Evolutionary conservation across 2,888 invertebrate species (phyloP).

Genomic region (Thymelicus lineola): DNA sequence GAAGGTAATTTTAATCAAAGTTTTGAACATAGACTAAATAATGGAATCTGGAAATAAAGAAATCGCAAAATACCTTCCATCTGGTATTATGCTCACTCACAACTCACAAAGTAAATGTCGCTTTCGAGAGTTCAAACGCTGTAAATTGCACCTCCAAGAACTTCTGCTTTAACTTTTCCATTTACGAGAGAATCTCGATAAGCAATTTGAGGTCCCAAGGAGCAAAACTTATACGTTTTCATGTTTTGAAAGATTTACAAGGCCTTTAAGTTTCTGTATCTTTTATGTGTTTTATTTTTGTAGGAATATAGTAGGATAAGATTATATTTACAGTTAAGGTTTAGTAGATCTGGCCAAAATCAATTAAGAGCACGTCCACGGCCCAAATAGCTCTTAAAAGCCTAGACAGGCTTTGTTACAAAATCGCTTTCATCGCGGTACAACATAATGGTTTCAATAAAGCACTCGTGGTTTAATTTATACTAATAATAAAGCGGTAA

Average conservation of each 20-base stretch:
- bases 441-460: conserved; percentile 1
- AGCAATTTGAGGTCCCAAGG: neutral
- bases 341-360: neutral
- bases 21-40: too few species aligned
- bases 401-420: conserved; percentile 1
- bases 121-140: neutral
- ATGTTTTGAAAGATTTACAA: neutral
- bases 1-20: too few species aligned
- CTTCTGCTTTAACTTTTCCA: neutral
- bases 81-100: too few species aligned
- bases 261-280: neutral
- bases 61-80: too few species aligned
- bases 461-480: too few species aligned
- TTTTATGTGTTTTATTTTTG: too few species aligned
- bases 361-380: conserved; percentile 15
- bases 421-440: conserved; percentile 13
- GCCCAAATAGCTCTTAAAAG: conserved; percentile 12
- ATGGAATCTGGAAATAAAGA: too few species aligned
- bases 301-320: too few species aligned
- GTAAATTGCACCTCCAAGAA: neutral
- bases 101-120: neutral
- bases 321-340: neutral
- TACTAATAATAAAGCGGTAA: too few species aligned
- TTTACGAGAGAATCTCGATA: neutral
- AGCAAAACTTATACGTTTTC: neutral